phyloP scores from a whole-genome alignment of 2,797 vertebrate genomes.

The Lagorchestes hirsutus region DNA sequence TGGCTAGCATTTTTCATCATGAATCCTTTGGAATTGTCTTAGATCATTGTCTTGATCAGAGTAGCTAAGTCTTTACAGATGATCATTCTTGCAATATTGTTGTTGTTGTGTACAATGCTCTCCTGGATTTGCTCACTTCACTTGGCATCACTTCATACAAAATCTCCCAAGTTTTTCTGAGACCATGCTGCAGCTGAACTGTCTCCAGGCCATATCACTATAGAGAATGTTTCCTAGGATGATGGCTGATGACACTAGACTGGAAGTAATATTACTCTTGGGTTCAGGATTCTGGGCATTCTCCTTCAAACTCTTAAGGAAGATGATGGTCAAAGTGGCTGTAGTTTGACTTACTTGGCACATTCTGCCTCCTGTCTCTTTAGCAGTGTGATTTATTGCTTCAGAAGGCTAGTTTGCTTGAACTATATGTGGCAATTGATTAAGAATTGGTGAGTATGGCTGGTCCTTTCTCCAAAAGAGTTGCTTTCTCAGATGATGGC shows the following conservation, averaged over 20 bases:
- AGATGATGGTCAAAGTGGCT: neutral
- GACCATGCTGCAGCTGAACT: neutral
- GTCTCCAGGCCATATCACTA: neutral
- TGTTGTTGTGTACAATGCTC: neutral
- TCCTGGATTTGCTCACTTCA: no score
- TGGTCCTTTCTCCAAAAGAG: no score
- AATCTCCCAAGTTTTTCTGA: neutral
- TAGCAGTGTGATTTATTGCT: no score
- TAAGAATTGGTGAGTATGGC: no score
- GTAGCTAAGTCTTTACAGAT: neutral
- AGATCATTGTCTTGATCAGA: neutral
- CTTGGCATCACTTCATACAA: neutral
- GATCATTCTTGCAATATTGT: neutral
- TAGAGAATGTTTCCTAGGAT: neutral
- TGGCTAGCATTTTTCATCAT: neutral
- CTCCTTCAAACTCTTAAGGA: neutral
- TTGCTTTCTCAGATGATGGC: no score
- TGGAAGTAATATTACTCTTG: neutral
- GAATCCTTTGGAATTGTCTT: neutral
- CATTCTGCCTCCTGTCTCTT: no score
- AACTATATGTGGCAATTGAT: no score
- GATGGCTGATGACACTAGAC: neutral
- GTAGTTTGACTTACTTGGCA: no score
- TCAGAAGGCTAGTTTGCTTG: no score
- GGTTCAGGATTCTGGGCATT: neutral